These are phyloP conservation scores for Austrolebias charrua DNA, from an alignment of 2,797 vertebrate genomes.

Conservation along the genomic window DNA sequence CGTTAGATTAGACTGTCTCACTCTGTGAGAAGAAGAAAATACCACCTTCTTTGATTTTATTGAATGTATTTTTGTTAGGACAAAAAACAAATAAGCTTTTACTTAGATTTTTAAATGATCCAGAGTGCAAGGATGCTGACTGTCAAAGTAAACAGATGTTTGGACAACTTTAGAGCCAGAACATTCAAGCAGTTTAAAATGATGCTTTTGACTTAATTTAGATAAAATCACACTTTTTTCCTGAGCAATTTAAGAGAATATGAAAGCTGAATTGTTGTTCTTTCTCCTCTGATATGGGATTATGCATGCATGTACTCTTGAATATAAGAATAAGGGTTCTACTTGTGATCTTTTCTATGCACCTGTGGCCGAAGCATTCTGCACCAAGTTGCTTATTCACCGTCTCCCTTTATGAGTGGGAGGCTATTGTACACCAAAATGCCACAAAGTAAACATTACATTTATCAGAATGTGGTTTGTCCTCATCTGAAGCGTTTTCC, in stretches of 20 bases:
- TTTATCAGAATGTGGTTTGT: constrained; percentile 44
- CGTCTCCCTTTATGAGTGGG: constrained; percentile 49
- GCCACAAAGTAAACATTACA: constrained; percentile 49
- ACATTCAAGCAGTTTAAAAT: constrained; percentile 23
- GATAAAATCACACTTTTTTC: constrained; percentile 1
- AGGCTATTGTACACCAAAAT: constrained; percentile 58
- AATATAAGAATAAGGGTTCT: constrained; percentile 4
- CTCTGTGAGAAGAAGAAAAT: not conserved
- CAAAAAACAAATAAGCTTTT: constrained; percentile 15
- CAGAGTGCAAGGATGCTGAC: not conserved
- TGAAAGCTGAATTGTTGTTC: not conserved
- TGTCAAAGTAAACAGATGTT: not conserved
- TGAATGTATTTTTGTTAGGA: constrained; percentile 9
- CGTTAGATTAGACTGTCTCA: constrained; percentile 6
- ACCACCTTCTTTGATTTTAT: constrained; percentile 23
- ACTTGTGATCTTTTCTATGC: constrained; percentile 45
- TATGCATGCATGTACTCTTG: constrained; percentile 16
- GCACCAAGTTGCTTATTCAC: constrained; percentile 44
- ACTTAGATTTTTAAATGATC: constrained; percentile 7
- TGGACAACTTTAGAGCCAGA: not conserved
- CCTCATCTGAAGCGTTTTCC: constrained; percentile 28
- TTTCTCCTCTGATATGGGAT: constrained; percentile 1
- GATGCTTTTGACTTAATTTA: not conserved
- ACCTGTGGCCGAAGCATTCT: constrained; percentile 44
- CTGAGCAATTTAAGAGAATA: constrained; percentile 2